phyloP scores from a whole-genome alignment of 2,888 invertebrate genomes.

The Caenorhabditis plicata region DNA sequence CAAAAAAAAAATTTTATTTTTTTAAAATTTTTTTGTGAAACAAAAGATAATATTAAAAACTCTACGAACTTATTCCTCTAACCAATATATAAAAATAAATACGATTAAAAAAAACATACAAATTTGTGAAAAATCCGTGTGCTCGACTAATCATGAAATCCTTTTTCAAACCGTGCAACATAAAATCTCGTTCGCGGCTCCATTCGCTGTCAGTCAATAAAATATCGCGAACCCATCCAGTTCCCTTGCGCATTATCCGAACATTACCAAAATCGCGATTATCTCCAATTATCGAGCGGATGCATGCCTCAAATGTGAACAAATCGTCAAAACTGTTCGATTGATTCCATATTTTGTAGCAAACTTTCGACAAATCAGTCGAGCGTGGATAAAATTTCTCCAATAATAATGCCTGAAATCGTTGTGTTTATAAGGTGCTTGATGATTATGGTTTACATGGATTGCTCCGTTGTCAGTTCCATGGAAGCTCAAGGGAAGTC shows the following conservation, averaged over 20 bases:
- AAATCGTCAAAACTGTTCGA: too few species aligned
- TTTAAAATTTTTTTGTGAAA: too few species aligned
- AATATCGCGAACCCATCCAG: conserved; percentile 51
- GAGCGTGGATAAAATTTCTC: too few species aligned
- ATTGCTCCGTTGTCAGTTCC: conserved; percentile 40
- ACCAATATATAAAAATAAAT: too few species aligned
- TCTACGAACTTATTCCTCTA: too few species aligned
- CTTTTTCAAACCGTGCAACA: conserved; percentile 51
- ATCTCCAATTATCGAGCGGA: too few species aligned
- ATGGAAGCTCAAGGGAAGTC: conserved; percentile 25
- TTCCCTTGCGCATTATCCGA: conserved; percentile 12
- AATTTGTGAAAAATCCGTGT: conserved; percentile 10
- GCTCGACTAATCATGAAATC: neutral
- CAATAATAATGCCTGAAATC: conserved; percentile 17
- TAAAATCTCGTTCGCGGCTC: conserved; percentile 48
- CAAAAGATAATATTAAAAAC: too few species aligned
- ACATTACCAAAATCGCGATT: conserved; percentile 12
- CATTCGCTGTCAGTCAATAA: conserved; percentile 51
- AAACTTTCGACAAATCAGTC: too few species aligned
- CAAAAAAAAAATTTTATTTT: too few species aligned
- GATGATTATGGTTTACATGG: conserved; percentile 10
- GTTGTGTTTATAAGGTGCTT: too few species aligned
- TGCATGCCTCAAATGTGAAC: too few species aligned
- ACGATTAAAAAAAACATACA: conserved; percentile 3
- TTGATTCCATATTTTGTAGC: too few species aligned